Base-by-base conservation (phyloP, 1,140 invertebrate genomes). In the Leptoteleia sp. region DNA sequence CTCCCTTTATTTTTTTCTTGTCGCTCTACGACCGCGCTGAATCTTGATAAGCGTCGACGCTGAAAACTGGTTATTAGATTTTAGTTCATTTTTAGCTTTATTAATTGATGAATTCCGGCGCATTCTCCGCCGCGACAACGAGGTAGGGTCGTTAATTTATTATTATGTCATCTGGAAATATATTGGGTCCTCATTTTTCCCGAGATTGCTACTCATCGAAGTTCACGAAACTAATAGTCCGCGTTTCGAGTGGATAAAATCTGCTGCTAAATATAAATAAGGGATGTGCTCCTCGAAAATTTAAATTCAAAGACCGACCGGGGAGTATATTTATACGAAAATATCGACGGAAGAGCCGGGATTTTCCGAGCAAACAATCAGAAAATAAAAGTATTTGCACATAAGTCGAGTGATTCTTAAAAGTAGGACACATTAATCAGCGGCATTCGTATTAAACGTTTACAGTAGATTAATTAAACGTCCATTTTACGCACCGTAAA, bases 191-290 rank as follows among this genome's bases (percentile, higher is more conserved):
- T 22, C 31, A 22, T 42, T 40, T 40, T 55, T 40, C 13, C 1
- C 16, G n/a, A 29, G 35, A 40, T 55, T 40, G 33, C 8, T 25
- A 13, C 25, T 27, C 35, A 27, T 40, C 37, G 52, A 40, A 55
- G 52, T 27, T 29, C 7, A 29, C 35, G 52, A 55, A 55, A 40
- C 37, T 55, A 29, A 40, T 35, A 54, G 50, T 15, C 54, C 31
- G 11, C 19, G 38, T 57, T 42, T 43, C 29, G 9, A 47, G 29
- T 35, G 16, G 29, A 37, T 35, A 33, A 17, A 47, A 35, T 22
- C 29, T n/a, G n/a, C 29, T 35, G 17, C 40, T 45, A 17, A 61
- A 61, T 47, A 61, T 61, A 31, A 61, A 61, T 61, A 19, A 35
- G 55, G 27, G 31, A 35, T 61, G 12, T 37, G 17, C 35, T 29